A percentile compares a stretch with the other conserved stretches of the same genome.
These are phyloP conservation scores for Arion vulgaris DNA, from an alignment of 1,140 invertebrate genomes.

Conservation along the genomic window DNA sequence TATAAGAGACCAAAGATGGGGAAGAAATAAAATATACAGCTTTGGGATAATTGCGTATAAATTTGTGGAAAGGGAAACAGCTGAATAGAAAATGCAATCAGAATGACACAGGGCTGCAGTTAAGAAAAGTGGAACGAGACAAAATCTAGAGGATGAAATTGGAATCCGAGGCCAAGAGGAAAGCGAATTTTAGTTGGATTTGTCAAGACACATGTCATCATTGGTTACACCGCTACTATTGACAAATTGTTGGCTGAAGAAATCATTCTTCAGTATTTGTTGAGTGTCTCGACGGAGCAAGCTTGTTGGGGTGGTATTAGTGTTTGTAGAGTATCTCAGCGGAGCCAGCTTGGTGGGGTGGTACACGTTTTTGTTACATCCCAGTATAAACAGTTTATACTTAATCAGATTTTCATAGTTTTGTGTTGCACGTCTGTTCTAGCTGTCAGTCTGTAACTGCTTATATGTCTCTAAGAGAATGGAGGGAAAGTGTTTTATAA, in stretches of 20 bases:
- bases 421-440: no score
- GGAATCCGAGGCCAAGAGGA: background rate
- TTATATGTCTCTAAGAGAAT: no score
- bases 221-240: constrained; percentile 1
- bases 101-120: background rate
- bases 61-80: background rate
- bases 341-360: no score
- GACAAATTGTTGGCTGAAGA: background rate
- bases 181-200: background rate
- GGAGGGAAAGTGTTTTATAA: no score
- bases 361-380: no score
- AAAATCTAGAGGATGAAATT: background rate
- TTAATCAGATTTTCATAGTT: no score
- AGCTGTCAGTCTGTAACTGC: no score
- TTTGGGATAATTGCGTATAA: background rate
- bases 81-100: background rate
- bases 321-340: no score
- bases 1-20: background rate
- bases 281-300: no score
- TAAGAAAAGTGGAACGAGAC: background rate
- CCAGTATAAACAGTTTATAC: no score
- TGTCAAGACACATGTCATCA: background rate
- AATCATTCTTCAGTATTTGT: background rate
- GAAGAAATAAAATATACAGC: background rate
- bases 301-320: no score